A percentile compares a stretch with the other conserved stretches of the same genome.
These are phyloP conservation scores for Drepanosiphum platanoidis DNA, from an alignment of 2,888 invertebrate species.

Conservation along the genomic window DNA sequence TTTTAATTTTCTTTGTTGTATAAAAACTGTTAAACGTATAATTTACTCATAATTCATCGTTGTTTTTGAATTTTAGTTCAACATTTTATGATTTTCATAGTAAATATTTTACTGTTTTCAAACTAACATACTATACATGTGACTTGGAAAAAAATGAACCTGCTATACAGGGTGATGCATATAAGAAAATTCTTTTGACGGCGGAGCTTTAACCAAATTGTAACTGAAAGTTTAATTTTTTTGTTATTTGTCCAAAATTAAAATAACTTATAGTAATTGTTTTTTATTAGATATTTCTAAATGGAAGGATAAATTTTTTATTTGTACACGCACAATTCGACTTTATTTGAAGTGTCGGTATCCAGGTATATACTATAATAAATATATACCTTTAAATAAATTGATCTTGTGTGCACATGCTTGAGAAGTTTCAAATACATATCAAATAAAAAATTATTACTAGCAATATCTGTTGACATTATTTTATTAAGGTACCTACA, in stretches of 20 bases:
- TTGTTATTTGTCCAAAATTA: neutral
- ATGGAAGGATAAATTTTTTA: neutral
- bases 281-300: slow-evolving; percentile 19
- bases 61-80: neutral
- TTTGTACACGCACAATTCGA: neutral
- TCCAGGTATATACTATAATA: neutral
- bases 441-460: slow-evolving; percentile 43
- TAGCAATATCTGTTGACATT: slow-evolving; percentile 49
- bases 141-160: neutral
- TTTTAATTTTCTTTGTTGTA: slow-evolving; percentile 2
- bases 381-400: neutral
- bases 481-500: slow-evolving; percentile 14
- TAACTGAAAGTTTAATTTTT: slow-evolving; percentile 20
- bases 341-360: slow-evolving; percentile 18
- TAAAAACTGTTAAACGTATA: slow-evolving; percentile 12
- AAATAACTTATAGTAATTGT: slow-evolving; percentile 3
- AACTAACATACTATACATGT: slow-evolving; percentile 13
- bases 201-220: slow-evolving; percentile 21
- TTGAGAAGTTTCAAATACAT: slow-evolving; percentile 50
- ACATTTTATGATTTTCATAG: neutral
- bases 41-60: slow-evolving; percentile 9
- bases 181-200: slow-evolving; percentile 26
- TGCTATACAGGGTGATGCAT: slow-evolving; percentile 56
- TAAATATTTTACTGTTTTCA: slow-evolving; percentile 1
- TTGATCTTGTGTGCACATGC: slow-evolving; percentile 28